Conservation (phyloP, 2,888 invertebrate species). For the Camponotus fellah region DNA sequence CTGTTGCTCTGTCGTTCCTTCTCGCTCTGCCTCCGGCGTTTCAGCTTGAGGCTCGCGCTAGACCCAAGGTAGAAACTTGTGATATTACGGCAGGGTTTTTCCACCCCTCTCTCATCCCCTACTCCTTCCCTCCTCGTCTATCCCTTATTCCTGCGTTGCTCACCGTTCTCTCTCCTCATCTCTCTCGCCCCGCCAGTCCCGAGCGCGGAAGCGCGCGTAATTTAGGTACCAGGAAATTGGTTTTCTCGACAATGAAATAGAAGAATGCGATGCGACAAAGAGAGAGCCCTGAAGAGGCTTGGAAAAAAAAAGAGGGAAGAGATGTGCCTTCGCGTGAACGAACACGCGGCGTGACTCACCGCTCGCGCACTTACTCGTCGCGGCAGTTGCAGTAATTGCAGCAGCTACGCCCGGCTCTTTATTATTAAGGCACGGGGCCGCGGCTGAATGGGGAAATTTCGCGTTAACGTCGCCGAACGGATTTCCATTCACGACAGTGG, state of each 20-base stretch:
- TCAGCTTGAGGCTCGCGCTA: conserved; percentile 76
- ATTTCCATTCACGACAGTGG: conserved; percentile 74
- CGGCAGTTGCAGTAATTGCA: conserved; percentile 62
- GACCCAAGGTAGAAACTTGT: conserved; percentile 83
- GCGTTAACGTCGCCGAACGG: conserved; percentile 62
- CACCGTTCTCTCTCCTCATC: conserved; percentile 43
- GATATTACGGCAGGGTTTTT: conserved; percentile 84
- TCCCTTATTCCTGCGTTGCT: conserved; percentile 26
- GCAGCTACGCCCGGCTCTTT: conserved; percentile 64
- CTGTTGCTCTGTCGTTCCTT: conserved; percentile 44
- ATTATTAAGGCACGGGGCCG: conserved; percentile 66
- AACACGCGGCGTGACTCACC: conserved; percentile 43
- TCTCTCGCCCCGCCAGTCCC: conserved; percentile 36
- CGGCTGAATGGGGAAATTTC: conserved; percentile 53
- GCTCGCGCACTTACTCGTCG: conserved; percentile 58
- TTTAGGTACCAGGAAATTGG: conserved; percentile 86
- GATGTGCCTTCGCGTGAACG: conserved; percentile 36
- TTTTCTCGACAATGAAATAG: conserved; percentile 86
- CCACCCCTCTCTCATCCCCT: conserved; percentile 71
- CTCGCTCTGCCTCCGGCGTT: conserved; percentile 74
- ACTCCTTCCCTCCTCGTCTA: conserved; percentile 15
- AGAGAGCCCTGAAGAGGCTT: conserved; percentile 60
- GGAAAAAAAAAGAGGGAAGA: conserved; percentile 24
- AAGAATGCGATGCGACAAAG: conserved; percentile 84
- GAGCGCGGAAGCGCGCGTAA: conserved; percentile 82